A percentile compares a stretch with the other conserved stretches of the same genome.
Conservation (phyloP, 2,113 vertebrate genomes). For the Sorex fumeus region DNA sequence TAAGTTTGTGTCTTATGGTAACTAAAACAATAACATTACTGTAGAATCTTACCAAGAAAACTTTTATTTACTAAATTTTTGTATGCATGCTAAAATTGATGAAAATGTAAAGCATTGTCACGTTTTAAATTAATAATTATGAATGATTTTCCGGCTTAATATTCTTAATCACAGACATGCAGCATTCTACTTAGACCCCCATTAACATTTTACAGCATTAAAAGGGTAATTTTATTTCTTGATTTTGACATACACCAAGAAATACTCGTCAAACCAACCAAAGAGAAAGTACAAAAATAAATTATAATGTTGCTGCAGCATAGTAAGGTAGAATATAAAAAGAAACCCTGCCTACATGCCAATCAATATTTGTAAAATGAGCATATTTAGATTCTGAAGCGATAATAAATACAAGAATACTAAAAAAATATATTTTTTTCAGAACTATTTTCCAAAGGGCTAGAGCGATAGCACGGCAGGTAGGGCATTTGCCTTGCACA, state of each 20-base stretch:
- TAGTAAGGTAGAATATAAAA: not conserved
- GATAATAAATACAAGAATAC: not conserved
- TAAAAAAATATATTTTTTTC: not conserved
- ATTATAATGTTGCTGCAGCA: not conserved
- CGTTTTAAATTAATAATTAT: constrained; percentile 34
- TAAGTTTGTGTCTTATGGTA: not conserved
- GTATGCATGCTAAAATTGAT: not conserved
- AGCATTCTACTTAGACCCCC: not conserved
- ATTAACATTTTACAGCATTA: constrained; percentile 11
- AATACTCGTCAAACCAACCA: not conserved
- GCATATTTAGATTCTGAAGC: not conserved
- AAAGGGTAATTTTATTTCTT: not conserved
- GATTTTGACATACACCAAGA: not conserved
- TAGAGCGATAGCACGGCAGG: too few species aligned
- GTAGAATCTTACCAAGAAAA: constrained; percentile 13
- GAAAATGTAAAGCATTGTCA: not conserved
- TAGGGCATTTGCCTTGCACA: too few species aligned
- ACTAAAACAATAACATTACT: constrained; percentile 33
- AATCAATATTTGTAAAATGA: constrained; percentile 24
- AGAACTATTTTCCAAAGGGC: not conserved
- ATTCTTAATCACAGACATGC: not conserved
- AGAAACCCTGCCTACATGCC: not conserved
- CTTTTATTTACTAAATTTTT: not conserved
- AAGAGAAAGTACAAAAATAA: not conserved
- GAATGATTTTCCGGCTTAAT: constrained; percentile 30